Conservation (phyloP, 2,113 vertebrate species). For the Stictonetta naevosa region DNA sequence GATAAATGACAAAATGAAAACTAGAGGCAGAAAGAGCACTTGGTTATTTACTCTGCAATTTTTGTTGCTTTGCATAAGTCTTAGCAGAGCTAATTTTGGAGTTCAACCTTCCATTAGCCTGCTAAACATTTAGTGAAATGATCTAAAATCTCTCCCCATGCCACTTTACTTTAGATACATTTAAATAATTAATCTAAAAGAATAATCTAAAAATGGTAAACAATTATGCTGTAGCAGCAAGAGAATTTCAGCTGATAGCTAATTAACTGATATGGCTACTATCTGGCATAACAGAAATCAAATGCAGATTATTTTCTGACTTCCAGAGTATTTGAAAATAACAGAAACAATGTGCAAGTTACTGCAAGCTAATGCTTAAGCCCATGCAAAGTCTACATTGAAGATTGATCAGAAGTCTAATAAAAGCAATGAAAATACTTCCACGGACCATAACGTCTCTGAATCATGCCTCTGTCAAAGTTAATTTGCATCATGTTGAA, state of each 20-base stretch:
- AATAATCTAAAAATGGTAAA: neutral
- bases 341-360: neutral
- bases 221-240: neutral
- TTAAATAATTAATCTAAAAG: neutral
- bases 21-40: neutral
- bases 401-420: neutral
- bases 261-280: neutral
- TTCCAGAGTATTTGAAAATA: neutral
- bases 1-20: neutral
- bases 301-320: neutral
- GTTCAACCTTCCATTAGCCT: neutral
- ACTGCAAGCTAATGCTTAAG: neutral
- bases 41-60: neutral
- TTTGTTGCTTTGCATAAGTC: neutral
- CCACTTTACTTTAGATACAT: neutral
- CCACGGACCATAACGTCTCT: neutral
- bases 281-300: neutral
- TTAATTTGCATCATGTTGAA: neutral
- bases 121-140: neutral
- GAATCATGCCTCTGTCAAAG: neutral
- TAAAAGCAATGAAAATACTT: neutral
- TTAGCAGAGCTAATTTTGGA: neutral
- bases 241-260: neutral
- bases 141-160: neutral
- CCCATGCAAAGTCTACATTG: neutral